These are phyloP conservation scores for Leptobrachium leishanense DNA, from an alignment of 2,113 vertebrate genomes.

Conservation along the genomic window DNA sequence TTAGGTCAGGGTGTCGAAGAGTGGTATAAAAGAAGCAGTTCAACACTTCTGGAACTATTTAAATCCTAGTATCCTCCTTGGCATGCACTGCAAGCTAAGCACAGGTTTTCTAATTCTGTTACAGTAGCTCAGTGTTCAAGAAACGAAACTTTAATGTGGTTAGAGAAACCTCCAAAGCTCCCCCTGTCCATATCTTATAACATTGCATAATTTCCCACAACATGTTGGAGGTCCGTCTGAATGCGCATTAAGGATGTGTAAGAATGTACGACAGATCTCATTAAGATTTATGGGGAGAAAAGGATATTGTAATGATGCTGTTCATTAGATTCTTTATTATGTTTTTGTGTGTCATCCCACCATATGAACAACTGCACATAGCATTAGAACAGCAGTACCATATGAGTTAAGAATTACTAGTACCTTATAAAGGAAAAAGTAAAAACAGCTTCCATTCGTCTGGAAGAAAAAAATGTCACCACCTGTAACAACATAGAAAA, in stretches of 20 bases:
- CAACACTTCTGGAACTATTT: too few species aligned
- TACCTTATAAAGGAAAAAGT: conserved; percentile 29
- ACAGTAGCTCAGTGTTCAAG: background rate
- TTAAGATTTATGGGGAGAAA: background rate
- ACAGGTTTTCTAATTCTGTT: background rate
- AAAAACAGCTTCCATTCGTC: conserved; percentile 39
- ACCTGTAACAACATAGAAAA: conserved; percentile 47
- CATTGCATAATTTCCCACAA: background rate
- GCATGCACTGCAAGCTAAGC: background rate
- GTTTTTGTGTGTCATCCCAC: background rate
- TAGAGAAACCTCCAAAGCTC: background rate
- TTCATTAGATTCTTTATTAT: too few species aligned
- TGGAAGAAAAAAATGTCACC: conserved; percentile 45
- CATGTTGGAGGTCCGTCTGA: background rate
- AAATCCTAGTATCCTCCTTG: background rate
- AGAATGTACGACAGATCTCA: background rate
- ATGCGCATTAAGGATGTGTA: background rate
- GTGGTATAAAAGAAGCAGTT: too few species aligned
- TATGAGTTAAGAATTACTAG: conserved; percentile 37
- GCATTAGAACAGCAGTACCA: conserved; percentile 12
- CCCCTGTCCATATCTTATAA: background rate
- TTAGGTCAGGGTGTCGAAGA: too few species aligned
- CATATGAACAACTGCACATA: background rate
- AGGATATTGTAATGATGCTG: background rate
- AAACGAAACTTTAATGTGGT: background rate